phyloP scores from a whole-genome alignment of 2,888 invertebrate genomes.

The Apotomis capreana region DNA sequence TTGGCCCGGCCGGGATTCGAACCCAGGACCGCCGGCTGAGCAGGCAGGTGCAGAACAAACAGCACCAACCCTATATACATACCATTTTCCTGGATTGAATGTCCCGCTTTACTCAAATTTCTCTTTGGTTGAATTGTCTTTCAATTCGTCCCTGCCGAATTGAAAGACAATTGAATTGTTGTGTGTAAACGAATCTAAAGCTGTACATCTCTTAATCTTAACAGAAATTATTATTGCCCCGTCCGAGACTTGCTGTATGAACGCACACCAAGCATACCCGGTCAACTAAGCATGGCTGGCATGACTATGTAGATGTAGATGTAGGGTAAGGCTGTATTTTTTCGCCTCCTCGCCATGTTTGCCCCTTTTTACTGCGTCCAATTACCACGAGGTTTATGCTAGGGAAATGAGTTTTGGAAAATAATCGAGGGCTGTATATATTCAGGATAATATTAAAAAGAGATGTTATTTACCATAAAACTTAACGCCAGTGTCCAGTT shows the following conservation, averaged over 20 bases:
- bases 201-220: no score
- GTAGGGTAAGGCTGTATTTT: constrained; percentile 60
- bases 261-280: constrained; percentile 54
- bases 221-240: neutral
- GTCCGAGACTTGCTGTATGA: constrained; percentile 42
- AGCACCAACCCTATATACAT: no score
- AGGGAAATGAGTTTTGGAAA: constrained; percentile 30
- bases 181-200: no score
- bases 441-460: neutral
- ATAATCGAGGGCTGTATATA: constrained; percentile 9
- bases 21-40: no score
- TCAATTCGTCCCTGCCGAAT: no score
- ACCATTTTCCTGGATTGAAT: no score
- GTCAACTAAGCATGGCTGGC: constrained; percentile 58
- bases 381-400: constrained; percentile 52
- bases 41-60: no score
- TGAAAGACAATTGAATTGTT: no score
- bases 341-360: constrained; percentile 59
- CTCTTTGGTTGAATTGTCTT: no score
- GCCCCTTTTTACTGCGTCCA: constrained; percentile 57
- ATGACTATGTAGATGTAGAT: constrained; percentile 65
- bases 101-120: no score
- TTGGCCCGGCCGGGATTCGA: no score
- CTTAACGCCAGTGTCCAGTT: no score
- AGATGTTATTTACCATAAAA: neutral